These are phyloP conservation scores for Melipona bicolor DNA, from an alignment of 2,888 invertebrate species.

Conservation along the genomic window DNA sequence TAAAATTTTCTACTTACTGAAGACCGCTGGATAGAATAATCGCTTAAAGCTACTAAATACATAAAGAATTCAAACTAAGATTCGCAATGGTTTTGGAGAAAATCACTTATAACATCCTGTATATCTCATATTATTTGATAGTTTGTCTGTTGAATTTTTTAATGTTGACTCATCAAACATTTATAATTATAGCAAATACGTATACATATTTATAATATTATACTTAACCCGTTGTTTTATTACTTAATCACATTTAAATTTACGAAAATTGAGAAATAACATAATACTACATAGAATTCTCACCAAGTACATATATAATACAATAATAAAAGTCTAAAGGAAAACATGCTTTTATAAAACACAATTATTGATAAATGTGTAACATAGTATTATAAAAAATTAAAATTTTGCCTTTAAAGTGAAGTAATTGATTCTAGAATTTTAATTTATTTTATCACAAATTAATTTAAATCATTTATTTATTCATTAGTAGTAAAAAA, in stretches of 20 bases:
- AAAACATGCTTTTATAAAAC: too few species aligned
- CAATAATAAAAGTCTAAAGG: not conserved
- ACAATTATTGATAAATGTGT: too few species aligned
- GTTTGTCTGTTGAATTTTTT: not conserved
- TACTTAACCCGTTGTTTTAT: not conserved
- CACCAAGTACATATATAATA: constrained; percentile 16
- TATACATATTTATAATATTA: not conserved
- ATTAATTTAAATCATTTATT: not conserved
- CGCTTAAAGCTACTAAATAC: not conserved
- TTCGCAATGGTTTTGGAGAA: not conserved
- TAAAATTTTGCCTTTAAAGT: too few species aligned
- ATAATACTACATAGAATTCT: not conserved
- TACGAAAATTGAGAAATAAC: not conserved
- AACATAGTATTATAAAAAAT: too few species aligned
- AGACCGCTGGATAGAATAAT: not conserved
- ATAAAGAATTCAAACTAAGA: not conserved
- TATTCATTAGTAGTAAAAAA: not conserved
- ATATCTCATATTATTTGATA: not conserved
- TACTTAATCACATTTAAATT: constrained; percentile 8
- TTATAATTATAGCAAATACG: not conserved
- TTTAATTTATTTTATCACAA: too few species aligned
- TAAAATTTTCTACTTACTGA: not conserved
- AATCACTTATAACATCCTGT: not conserved
- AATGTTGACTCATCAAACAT: accelerated
- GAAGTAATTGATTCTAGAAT: too few species aligned